Evolutionary conservation across 2,888 invertebrate species (phyloP).

Genomic region (Chrysolina haemoptera): DNA sequence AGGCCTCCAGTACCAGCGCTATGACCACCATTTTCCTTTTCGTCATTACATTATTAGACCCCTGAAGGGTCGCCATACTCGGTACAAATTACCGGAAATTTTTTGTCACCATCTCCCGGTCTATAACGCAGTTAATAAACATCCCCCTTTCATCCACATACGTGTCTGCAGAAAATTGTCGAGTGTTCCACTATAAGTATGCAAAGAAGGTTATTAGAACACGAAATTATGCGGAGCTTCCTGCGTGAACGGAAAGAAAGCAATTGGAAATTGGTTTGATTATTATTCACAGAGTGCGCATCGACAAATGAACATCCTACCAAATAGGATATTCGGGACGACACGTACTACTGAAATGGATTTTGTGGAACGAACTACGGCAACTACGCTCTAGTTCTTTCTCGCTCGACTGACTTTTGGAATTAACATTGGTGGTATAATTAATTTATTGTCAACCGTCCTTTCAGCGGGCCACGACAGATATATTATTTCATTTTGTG

Average conservation of each 20-base stretch:
- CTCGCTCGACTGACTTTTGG: not conserved
- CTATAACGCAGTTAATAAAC: not conserved
- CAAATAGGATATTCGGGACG: constrained; percentile 49
- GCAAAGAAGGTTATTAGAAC: constrained; percentile 11
- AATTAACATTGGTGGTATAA: not conserved
- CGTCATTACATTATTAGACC: too few species aligned
- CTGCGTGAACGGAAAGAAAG: constrained; percentile 15
- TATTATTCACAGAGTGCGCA: constrained; percentile 50
- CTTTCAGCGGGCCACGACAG: not conserved
- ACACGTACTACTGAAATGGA: constrained; percentile 52
- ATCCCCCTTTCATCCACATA: not conserved
- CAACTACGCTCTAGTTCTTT: not conserved
- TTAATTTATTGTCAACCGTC: not conserved
- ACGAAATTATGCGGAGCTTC: constrained; percentile 25
- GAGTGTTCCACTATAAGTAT: not conserved
- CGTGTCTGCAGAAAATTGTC: not conserved
- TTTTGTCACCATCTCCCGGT: too few species aligned
- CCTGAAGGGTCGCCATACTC: too few species aligned
- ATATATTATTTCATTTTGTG: too few species aligned
- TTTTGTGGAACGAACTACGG: constrained; percentile 45
- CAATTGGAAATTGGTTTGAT: constrained; percentile 47
- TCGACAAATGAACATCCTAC: constrained; percentile 52
- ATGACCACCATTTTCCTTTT: too few species aligned
- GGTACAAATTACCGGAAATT: too few species aligned
- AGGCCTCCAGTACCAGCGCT: too few species aligned